Evolutionary conservation across 2,888 invertebrate genomes (phyloP), one percentile per base, ranked within the genome.

Genomic region (Ectemnius lituratus): DNA sequence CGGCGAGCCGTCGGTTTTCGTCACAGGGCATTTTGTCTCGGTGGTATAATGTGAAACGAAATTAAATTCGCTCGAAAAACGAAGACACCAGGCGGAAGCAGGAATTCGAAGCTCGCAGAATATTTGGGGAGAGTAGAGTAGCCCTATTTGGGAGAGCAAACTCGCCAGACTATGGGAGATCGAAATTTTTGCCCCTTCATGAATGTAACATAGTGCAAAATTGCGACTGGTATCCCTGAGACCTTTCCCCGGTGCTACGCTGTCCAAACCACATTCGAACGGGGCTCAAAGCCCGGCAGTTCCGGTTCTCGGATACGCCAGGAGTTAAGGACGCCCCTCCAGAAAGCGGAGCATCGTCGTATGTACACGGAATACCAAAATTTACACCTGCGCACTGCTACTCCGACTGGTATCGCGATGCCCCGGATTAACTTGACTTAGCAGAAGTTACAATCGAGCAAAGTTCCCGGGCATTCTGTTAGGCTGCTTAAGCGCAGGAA

Each of bases 331-430:
- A 18, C 62, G 58, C 18, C 45, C 28, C 14, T 20, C 47, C 4
- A n/a, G n/a, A 28, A 16, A 13, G 28, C 20, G 45, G 3, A 4
- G 16, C 16, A 11, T 45, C 46, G 46, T 18, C 11, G 47, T 52
- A 59, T 57, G 52, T 65, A 66, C 14, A 49, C 66, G 28, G 60
- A 75, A 69, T 66, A 66, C 62, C 58, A 47, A 47, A 75, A 66
- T 73, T 75, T 75, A 73, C 72, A 73, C 66, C 66, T 73, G 73
- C 64, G 66, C 46, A 63, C 69, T 66, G 69, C 69, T 72, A 62
- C 66, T 71, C 46, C 8, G 60, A 62, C 61, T 57, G 18, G 56
- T 62, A 69, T 73, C 69, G 75, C 72, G 37, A 37, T 75, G 65
- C 47, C 62, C 62, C 66, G 66, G 69, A 68, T 75, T 75, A 75